phyloP scores from a whole-genome alignment of 2,797 vertebrate genomes.

The Enteromius unitaeniatus region DNA sequence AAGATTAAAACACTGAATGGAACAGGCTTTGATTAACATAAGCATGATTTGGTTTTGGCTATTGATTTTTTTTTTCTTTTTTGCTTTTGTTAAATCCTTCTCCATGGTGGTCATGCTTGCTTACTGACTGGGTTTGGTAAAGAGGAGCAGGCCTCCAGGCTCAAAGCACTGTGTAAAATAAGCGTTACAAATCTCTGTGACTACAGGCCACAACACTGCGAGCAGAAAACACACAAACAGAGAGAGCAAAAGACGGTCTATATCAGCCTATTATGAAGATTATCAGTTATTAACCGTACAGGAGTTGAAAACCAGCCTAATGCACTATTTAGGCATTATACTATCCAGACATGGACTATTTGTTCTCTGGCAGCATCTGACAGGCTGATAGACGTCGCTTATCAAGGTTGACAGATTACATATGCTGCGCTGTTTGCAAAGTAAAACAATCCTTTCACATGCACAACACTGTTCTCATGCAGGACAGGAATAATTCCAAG shows the following conservation, averaged over 20 bases:
- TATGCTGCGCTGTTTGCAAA: constrained; percentile 13
- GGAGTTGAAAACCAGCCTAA: neutral
- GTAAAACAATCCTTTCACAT: constrained; percentile 21
- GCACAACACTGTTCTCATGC: neutral
- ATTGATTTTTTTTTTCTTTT: neutral
- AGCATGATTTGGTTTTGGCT: neutral
- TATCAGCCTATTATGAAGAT: constrained; percentile 34
- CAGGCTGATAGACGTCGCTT: constrained; percentile 23
- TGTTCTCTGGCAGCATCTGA: constrained; percentile 11
- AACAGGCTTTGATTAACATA: neutral
- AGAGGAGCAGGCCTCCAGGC: constrained; percentile 29
- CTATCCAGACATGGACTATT: constrained; percentile 7
- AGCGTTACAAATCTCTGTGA: constrained; percentile 42
- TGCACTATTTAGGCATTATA: neutral
- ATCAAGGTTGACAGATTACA: constrained; percentile 38
- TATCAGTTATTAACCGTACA: constrained; percentile 20
- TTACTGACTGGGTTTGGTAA: constrained; percentile 48
- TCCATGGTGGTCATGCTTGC: constrained; percentile 27
- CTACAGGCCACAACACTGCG: constrained; percentile 28
- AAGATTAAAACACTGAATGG: neutral
- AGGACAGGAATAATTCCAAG: neutral
- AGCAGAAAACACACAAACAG: constrained; percentile 33
- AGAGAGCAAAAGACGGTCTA: constrained; percentile 7
- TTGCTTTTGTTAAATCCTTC: constrained; percentile 17
- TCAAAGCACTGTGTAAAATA: constrained; percentile 52